Evolutionary conservation across 2,888 invertebrate species (phyloP).

Genomic region (Catocala sponsa): DNA sequence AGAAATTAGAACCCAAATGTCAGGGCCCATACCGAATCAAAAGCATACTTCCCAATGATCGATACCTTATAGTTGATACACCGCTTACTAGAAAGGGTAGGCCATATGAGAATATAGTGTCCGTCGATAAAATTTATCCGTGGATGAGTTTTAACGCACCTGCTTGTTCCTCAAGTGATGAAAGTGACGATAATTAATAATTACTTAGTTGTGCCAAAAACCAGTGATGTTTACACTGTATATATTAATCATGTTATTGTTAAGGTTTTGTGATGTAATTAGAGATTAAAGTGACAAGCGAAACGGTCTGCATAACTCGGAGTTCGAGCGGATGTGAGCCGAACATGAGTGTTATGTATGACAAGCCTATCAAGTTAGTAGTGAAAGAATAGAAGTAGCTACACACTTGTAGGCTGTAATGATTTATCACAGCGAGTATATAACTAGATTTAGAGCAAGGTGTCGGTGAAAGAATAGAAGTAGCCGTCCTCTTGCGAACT

Average conservation of each 20-base stretch:
- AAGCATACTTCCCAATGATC: conserved; percentile 4
- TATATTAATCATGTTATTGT: too few species aligned
- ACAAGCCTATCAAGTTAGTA: background rate
- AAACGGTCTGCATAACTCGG: background rate
- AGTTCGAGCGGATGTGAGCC: background rate
- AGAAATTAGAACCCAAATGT: conserved; percentile 3
- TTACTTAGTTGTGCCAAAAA: too few species aligned
- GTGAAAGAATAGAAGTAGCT: background rate
- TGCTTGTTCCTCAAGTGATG: background rate
- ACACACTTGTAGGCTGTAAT: background rate
- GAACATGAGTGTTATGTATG: background rate
- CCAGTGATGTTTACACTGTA: too few species aligned
- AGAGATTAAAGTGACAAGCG: too few species aligned
- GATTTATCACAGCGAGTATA: background rate
- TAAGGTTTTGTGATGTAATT: too few species aligned
- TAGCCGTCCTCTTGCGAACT: background rate
- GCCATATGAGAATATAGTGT: background rate
- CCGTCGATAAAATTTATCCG: conserved; percentile 5
- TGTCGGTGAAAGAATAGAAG: background rate
- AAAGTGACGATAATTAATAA: too few species aligned
- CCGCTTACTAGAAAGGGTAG: too few species aligned
- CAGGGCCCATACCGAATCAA: conserved; percentile 5
- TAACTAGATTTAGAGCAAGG: background rate
- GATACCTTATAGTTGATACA: conserved; percentile 1
- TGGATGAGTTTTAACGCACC: conserved; percentile 5